phyloP scores from a whole-genome alignment of 2,797 vertebrate species.

The Poliocrania exsul region DNA sequence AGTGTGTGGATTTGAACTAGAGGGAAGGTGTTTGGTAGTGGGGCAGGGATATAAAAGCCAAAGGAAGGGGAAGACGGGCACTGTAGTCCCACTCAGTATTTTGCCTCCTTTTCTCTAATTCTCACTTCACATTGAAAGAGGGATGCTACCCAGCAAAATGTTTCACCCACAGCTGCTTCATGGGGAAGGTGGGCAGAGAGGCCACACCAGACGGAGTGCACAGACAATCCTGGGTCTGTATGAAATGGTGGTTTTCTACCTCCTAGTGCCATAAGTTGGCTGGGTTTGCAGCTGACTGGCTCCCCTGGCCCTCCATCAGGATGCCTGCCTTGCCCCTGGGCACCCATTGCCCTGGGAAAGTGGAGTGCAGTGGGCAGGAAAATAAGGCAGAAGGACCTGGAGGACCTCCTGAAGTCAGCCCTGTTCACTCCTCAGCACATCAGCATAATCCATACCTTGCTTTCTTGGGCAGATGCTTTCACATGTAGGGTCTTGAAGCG shows the following conservation, averaged over 20 bases:
- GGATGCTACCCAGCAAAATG: background rate
- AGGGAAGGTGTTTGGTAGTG: background rate
- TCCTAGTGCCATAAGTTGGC: background rate
- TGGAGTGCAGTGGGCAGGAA: background rate
- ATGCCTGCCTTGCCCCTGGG: accelerated
- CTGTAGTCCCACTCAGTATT: background rate
- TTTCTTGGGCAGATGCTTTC: background rate
- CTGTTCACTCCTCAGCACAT: background rate
- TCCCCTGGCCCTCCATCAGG: background rate
- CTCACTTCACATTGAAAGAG: background rate
- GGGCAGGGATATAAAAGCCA: background rate
- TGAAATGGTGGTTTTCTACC: background rate
- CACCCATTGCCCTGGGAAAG: accelerated
- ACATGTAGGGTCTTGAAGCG: background rate
- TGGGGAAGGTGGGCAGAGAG: background rate
- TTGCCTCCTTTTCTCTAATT: background rate
- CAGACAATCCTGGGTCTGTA: background rate
- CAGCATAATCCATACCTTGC: background rate
- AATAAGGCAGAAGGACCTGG: background rate
- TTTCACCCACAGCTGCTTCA: background rate
- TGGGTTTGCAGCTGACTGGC: background rate
- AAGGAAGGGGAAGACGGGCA: background rate
- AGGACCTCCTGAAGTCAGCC: background rate
- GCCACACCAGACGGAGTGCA: background rate
- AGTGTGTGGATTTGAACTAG: constrained; percentile 38